These are phyloP conservation scores for Atta cephalotes DNA, from an alignment of 1,140 invertebrate species.

Conservation along the genomic window DNA sequence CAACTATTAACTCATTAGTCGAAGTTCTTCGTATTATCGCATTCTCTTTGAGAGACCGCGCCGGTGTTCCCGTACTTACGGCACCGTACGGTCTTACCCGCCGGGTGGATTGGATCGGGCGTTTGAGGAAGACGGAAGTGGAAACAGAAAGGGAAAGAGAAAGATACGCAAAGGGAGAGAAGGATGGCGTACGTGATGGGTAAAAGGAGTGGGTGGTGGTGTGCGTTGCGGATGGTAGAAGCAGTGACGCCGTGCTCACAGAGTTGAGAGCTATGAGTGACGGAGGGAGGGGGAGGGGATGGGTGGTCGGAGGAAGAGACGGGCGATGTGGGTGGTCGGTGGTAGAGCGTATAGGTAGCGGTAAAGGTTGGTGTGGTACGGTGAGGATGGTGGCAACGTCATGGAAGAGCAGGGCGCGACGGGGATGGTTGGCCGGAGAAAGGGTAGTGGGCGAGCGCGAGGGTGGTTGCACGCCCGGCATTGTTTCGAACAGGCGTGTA, in stretches of 20 bases:
- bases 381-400: constrained; percentile 58
- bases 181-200: constrained; percentile 18
- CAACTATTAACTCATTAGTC: constrained; percentile 85
- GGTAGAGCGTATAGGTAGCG: constrained; percentile 63
- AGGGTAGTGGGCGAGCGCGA: constrained; percentile 72
- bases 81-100: constrained; percentile 68
- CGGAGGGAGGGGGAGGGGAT: not conserved
- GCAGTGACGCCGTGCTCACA: constrained; percentile 57
- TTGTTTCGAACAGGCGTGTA: constrained; percentile 84
- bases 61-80: constrained; percentile 75
- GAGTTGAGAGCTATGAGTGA: constrained; percentile 41
- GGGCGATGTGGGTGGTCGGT: constrained; percentile 66
- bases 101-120: constrained; percentile 65
- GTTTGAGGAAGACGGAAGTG: constrained; percentile 68
- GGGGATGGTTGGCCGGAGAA: constrained; percentile 63
- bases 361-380: constrained; percentile 69
- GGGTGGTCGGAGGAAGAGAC: constrained; percentile 64
- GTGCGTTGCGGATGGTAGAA: constrained; percentile 58
- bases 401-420: constrained; percentile 54
- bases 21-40: constrained; percentile 85
- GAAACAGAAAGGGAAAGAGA: constrained; percentile 66
- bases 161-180: constrained; percentile 8
- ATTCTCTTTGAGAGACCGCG: constrained; percentile 85
- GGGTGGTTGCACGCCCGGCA: constrained; percentile 81
- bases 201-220: constrained; percentile 21